Evolutionary conservation across 1,140 invertebrate species (phyloP).

Genomic region (Diploscapter pachys): DNA sequence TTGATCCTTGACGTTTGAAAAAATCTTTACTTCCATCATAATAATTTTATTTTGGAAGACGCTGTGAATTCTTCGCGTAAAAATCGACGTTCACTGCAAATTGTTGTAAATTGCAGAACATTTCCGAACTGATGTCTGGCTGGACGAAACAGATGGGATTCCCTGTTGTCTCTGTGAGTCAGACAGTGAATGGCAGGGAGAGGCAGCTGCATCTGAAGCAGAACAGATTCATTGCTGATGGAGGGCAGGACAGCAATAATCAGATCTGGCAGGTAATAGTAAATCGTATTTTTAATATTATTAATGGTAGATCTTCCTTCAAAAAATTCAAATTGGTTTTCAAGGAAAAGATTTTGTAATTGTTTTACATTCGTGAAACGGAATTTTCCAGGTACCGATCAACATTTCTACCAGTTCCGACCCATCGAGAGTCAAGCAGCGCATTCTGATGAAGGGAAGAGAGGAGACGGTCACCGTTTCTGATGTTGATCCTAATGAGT

Average conservation of each 20-base stretch:
- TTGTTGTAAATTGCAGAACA: slow-evolving; percentile 63
- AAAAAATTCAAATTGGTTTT: too few species aligned
- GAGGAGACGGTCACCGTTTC: slow-evolving; percentile 65
- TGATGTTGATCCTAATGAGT: slow-evolving; percentile 70
- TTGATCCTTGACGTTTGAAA: too few species aligned
- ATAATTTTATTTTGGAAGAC: slow-evolving; percentile 4
- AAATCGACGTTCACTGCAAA: too few species aligned
- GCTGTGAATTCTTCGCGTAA: too few species aligned
- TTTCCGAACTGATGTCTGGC: slow-evolving; percentile 83
- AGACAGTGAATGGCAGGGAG: slow-evolving; percentile 61
- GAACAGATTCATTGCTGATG: slow-evolving; percentile 44
- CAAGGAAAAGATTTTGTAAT: too few species aligned
- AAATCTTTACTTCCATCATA: too few species aligned
- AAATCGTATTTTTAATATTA: neutral
- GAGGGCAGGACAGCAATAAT: slow-evolving; percentile 30
- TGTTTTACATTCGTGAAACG: too few species aligned
- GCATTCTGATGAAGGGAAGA: slow-evolving; percentile 69
- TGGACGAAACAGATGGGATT: slow-evolving; percentile 93
- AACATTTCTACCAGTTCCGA: slow-evolving; percentile 73
- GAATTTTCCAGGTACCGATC: slow-evolving; percentile 69
- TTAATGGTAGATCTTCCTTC: neutral
- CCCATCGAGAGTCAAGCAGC: slow-evolving; percentile 67
- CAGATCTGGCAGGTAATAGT: slow-evolving; percentile 28
- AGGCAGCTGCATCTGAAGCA: slow-evolving; percentile 69
- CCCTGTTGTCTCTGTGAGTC: slow-evolving; percentile 67